Base-by-base conservation (phyloP, 2,888 invertebrate genomes). In the Sinodicranocentrus sp. region DNA sequence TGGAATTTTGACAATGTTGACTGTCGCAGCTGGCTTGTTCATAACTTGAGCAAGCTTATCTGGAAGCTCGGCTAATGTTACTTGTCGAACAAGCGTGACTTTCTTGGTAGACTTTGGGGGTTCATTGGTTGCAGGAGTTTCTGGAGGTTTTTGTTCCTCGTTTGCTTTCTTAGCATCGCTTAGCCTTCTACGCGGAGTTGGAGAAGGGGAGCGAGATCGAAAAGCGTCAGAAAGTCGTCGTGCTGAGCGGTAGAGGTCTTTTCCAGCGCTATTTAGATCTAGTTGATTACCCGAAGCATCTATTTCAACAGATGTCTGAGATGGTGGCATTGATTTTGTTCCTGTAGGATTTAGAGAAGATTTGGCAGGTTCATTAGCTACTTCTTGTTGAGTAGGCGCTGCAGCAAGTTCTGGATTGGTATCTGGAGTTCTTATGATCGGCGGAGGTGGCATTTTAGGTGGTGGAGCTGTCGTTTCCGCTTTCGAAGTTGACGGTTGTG, bases 201-300 rank as follows among this genome's bases (percentile, higher is more conserved):
- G 59, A 15, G 61, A 71, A 1, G 70, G 75, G 17, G 61, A 61
- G 2, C 63, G 52, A 1, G 68, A 68, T 15, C 71, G 77, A 48
- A 78, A 6, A 19, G 54, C 73, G 2, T 54, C 39, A n/a, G 78
- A 84, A 28, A 84, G 78, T 8, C 78, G 72, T n/a, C 78, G 21
- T 44, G 78, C 65, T 13, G 70, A 65, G 1, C 17, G 26, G 48
- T 77, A 82, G 0, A 82, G 19, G 13, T 71, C 26, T 59, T 72
- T 73, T 26, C 78, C 72, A 2, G 67, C 39, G 0, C 25, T 21
- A 15, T 67, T 78, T 59, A 78, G 59, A 39, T 67, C 63, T 68
- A 78, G 33, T 25, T 28, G 13, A 13, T 70, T 65, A 1, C 67
- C 77, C 39, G 70, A 10, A 13, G 52, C 28, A 25, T 76, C 71